Evolutionary conservation across 2,113 vertebrate species (phyloP).

Genomic region (Dascyllus trimaculatus): DNA sequence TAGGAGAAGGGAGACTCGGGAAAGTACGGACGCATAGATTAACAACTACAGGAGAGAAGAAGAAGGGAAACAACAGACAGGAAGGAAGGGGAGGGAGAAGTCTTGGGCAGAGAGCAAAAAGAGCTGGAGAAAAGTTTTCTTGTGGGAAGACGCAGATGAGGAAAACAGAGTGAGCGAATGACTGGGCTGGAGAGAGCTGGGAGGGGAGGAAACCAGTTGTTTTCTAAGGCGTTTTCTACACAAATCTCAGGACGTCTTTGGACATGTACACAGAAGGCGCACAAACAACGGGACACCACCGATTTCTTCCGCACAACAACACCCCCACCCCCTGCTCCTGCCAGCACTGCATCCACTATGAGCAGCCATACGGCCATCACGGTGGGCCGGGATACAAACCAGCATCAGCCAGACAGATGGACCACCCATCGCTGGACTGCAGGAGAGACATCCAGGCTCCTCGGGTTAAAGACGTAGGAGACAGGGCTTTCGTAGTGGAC

Average conservation of each 20-base stretch:
- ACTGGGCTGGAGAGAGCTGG: constrained; percentile 74
- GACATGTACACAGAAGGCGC: constrained; percentile 83
- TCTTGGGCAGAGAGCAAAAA: constrained; percentile 55
- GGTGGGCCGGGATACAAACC: constrained; percentile 49
- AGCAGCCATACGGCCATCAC: constrained; percentile 42
- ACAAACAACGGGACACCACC: constrained; percentile 67
- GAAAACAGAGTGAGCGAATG: constrained; percentile 85
- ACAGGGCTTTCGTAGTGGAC: constrained; percentile 53
- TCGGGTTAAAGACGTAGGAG: constrained; percentile 55
- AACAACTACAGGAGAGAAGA: constrained; percentile 58
- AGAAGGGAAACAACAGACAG: constrained; percentile 77
- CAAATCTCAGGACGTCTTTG: constrained; percentile 64
- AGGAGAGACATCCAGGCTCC: constrained; percentile 63
- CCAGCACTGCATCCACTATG: constrained; percentile 67
- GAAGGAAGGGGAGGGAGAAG: constrained; percentile 80
- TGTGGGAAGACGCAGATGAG: constrained; percentile 82
- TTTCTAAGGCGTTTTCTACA: constrained; percentile 73
- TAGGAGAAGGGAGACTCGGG: constrained; percentile 36
- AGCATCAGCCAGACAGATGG: constrained; percentile 49
- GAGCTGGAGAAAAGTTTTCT: constrained; percentile 80
- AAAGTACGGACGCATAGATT: constrained; percentile 49
- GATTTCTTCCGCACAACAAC: constrained; percentile 56
- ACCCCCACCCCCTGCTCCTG: constrained; percentile 53
- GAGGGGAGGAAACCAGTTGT: constrained; percentile 75
- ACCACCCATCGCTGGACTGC: constrained; percentile 66